Conservation (phyloP, 2,888 invertebrate genomes). For the Acronicta leporina region DNA sequence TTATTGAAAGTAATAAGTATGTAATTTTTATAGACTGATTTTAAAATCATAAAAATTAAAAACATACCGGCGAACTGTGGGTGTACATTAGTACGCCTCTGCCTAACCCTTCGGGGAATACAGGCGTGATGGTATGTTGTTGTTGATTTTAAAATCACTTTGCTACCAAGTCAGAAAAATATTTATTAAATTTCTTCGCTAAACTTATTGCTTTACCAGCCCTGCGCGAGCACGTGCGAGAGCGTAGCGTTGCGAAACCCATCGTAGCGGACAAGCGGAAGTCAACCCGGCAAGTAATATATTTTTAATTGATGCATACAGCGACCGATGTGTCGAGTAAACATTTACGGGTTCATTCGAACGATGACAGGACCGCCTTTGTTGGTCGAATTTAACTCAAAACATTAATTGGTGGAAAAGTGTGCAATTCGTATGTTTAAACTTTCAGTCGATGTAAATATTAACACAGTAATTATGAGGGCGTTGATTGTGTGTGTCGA, state of each 20-base stretch:
- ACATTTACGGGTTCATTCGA: constrained; percentile 81
- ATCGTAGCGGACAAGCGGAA: constrained; percentile 70
- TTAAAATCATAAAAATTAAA: too few relatives aligned
- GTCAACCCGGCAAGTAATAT: constrained; percentile 80
- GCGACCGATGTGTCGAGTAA: constrained; percentile 81
- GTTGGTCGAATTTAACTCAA: constrained; percentile 80
- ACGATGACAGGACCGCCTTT: constrained; percentile 79
- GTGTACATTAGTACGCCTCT: too few relatives aligned
- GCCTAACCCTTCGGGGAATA: too few relatives aligned
- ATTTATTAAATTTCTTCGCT: background rate
- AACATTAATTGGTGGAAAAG: constrained; percentile 85
- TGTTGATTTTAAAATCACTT: too few relatives aligned
- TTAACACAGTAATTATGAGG: constrained; percentile 80
- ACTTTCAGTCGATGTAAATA: constrained; percentile 78
- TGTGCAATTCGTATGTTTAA: constrained; percentile 83
- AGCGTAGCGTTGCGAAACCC: constrained; percentile 48
- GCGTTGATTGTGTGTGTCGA: constrained; percentile 73
- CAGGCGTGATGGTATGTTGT: too few relatives aligned
- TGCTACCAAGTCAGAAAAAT: too few relatives aligned
- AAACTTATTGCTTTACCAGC: constrained; percentile 9
- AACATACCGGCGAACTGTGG: too few relatives aligned
- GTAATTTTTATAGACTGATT: too few relatives aligned
- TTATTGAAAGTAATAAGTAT: too few relatives aligned
- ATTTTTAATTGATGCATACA: constrained; percentile 87
- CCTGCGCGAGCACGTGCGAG: constrained; percentile 39